Evolutionary conservation across 2,797 vertebrate species (phyloP).

Genomic region (Enteromius anoplus): DNA sequence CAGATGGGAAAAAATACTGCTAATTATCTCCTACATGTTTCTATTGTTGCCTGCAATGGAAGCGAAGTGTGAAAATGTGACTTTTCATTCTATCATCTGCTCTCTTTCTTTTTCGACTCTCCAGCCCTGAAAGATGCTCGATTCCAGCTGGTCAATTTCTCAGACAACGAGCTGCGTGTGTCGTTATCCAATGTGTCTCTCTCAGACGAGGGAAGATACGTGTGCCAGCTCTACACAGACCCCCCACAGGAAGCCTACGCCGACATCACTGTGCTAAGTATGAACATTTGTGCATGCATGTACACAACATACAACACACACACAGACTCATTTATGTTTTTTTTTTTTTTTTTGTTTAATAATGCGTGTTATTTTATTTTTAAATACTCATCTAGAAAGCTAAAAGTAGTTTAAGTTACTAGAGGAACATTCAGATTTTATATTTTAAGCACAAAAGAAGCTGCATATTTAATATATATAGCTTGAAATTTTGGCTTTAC

Average conservation of each 20-base stretch:
- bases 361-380: background rate
- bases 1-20: slow-evolving; percentile 25
- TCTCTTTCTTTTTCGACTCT: slow-evolving; percentile 32
- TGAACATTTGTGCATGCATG: slow-evolving; percentile 41
- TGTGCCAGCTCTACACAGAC: slow-evolving; percentile 97
- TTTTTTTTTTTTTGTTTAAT: background rate
- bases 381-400: background rate
- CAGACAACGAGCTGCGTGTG: slow-evolving; percentile 95
- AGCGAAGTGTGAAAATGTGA: slow-evolving; percentile 22
- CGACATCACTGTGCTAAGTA: slow-evolving; percentile 95
- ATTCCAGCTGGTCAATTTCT: slow-evolving; percentile 99
- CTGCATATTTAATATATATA: background rate
- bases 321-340: background rate
- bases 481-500: background rate
- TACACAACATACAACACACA: slow-evolving; percentile 40
- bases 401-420: background rate
- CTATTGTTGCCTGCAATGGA: slow-evolving; percentile 23
- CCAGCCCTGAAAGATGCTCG: slow-evolving; percentile 95
- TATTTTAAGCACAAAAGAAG: background rate
- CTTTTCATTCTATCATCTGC: slow-evolving; percentile 37
- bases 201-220: slow-evolving; percentile 94
- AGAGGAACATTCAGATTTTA: background rate
- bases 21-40: slow-evolving; percentile 41
- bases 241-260: slow-evolving; percentile 97
- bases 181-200: slow-evolving; percentile 96